Base-by-base conservation (phyloP, 2,113 vertebrate genomes). In the Heptranchias perlo region DNA sequence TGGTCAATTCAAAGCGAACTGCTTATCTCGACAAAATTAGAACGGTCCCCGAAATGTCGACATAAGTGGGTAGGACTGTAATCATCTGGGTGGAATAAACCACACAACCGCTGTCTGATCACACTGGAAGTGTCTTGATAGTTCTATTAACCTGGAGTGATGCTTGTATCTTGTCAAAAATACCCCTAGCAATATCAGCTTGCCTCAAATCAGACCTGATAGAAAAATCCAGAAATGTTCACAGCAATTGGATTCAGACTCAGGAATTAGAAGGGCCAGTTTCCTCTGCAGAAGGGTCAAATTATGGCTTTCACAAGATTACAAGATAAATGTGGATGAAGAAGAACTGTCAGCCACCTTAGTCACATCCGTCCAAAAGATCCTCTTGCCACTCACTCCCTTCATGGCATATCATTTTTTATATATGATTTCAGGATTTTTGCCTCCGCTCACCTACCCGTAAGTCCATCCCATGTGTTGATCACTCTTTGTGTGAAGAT, bases 61-160 rank as follows among this genome's bases (percentile, higher is more conserved):
- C 21, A 16, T 93, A 62, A 93, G 89, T 62, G 58, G 54, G 58
- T 62, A 62, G 89, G n/a, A 93, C 89, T 62, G 61, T 93, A 62
- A 93, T 93, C 39, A 93, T 93, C 89, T 61, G 89, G 58, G 54
- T n/a, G 89, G 58, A 93, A 93, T 93, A 93, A 93, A 93, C 62
- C 31, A n/a, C 89, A 62, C 58, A n/a, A 93, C 58, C 62, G 58
- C 61, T 93, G 8, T 39, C 89, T 18, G 58, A 39, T 93, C 35
- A 93, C 89, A 93, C 58, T 62, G 14, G 89, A 61, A 61, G 5
- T 62, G 35, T 39, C 14, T 62, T 93, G 58, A 93, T 44, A 16
- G n/a, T 13, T 44, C 11, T 44, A 82, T 4, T 39, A 13, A 5
- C 89, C n/a, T 39, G 21, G 14, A 62, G 54, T 39, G 89, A 61